These are phyloP conservation scores for Spizaetus ornatus DNA, from an alignment of 2,113 vertebrate genomes.

Conservation along the genomic window DNA sequence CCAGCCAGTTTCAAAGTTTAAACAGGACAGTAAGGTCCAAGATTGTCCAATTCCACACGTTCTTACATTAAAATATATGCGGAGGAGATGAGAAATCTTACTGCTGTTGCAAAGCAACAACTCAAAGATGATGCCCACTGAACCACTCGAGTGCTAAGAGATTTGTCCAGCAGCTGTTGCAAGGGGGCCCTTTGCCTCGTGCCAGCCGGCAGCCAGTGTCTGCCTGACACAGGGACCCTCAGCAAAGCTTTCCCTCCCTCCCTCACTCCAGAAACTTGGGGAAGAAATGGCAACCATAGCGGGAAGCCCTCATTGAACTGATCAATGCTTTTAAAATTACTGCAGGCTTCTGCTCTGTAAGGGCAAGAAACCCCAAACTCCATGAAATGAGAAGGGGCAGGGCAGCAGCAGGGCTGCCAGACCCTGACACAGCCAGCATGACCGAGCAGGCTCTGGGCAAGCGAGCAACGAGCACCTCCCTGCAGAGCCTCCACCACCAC, in stretches of 20 bases:
- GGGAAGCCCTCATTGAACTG: background rate
- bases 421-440: fast-evolving
- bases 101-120: background rate
- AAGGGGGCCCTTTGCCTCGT: fast-evolving
- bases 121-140: background rate
- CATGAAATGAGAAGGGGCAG: background rate
- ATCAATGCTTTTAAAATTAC: background rate
- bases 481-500: background rate
- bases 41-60: background rate
- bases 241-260: background rate
- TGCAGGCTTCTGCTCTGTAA: background rate
- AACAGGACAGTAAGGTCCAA: background rate
- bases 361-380: background rate
- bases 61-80: background rate
- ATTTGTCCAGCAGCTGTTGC: background rate
- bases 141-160: fast-evolving
- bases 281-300: fast-evolving
- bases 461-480: background rate
- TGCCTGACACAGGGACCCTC: background rate
- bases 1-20: background rate
- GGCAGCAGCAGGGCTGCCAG: background rate
- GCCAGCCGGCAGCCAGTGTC: background rate
- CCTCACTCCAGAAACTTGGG: background rate
- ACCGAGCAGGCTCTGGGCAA: background rate
- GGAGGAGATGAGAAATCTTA: background rate